Conservation (phyloP, 2,797 vertebrate species). For the Epinephelus awoara region DNA sequence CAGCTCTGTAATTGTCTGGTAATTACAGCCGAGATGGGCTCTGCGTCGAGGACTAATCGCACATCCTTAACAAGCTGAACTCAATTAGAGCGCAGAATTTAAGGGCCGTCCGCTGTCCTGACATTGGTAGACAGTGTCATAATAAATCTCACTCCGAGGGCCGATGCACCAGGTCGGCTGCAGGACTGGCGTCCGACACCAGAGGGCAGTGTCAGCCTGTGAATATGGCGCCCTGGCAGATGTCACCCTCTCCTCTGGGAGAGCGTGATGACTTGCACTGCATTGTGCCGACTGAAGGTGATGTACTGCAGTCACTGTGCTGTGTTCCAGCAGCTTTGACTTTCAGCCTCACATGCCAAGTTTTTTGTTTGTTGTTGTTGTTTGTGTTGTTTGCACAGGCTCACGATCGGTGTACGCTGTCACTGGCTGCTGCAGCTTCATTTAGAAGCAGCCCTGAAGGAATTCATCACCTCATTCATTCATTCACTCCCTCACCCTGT, state of each 20-base stretch:
- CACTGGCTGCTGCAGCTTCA: background rate
- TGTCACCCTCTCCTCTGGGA: constrained; percentile 36
- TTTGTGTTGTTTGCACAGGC: constrained; percentile 6
- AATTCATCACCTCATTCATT: background rate
- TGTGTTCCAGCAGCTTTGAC: constrained; percentile 43
- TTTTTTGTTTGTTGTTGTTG: background rate
- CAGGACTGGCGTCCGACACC: constrained; percentile 64
- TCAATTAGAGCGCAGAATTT: constrained; percentile 73
- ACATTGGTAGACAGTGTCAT: constrained; percentile 50
- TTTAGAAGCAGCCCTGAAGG: background rate
- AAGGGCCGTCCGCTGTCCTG: constrained; percentile 63
- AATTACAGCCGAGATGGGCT: constrained; percentile 72
- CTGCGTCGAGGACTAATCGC: constrained; percentile 70
- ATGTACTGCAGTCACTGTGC: constrained; percentile 49
- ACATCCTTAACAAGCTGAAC: constrained; percentile 73
- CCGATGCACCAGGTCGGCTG: background rate
- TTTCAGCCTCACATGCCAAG: constrained; percentile 26
- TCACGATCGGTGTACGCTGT: background rate
- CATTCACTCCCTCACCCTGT: background rate
- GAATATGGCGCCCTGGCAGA: constrained; percentile 9
- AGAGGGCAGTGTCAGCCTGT: constrained; percentile 83
- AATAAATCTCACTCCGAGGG: constrained; percentile 35
- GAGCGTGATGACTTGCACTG: constrained; percentile 63
- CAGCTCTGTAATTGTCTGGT: constrained; percentile 72
- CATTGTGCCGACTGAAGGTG: constrained; percentile 56